Evolutionary conservation across 2,888 invertebrate species (phyloP), one percentile per base, ranked within the genome.

Genomic region (Drosophila putrida): DNA sequence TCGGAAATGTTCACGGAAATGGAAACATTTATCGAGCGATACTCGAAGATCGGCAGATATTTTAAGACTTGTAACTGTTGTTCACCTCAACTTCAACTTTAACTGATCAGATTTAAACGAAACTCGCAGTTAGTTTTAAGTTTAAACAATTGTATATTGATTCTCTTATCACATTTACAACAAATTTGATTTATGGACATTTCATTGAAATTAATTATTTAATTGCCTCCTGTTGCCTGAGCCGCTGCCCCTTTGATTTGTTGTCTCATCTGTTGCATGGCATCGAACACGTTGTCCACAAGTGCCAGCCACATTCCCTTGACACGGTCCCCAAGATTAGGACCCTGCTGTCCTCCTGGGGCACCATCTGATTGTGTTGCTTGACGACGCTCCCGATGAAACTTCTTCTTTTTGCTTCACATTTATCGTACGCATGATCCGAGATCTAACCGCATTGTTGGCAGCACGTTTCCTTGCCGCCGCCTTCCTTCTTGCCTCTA

Each of bases 401-500:
- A 43, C 59, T 77, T 77, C 64, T 75, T 75, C 75, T 67, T 71
- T 75, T 74, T 20, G 20, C 71, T 63, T 69, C 46, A 71, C 70
- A 41, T 27, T 57, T 44, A 49, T 57, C 10, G 71, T 78, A 2
- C 46, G 38, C 43, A 44, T 60, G 9, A 80, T 39, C 15, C 90
- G 69, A 4, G 73, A 50, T 1, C 70, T 53, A 6, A 70, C 31
- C 8, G 80, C 80, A 13, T 82, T 78, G 28, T 71, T 61, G 51
- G 75, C 65, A 20, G 74, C 68, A 27, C 82, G 70, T 46, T 75
- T 68, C 6, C 57, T 61, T 0, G 80, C 79, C 2, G 55, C 55
- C 15, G 4, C 77, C 9, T 25, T 53, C 33, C 43, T 72, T 4
- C 86, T 74, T 0, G 82, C 84, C 47, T 90, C 90, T 1, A 80